A percentile compares a stretch with the other conserved stretches of the same genome.
These are phyloP conservation scores for Salvelinus fontinalis DNA, from an alignment of 2,113 vertebrate species.

Conservation along the genomic window DNA sequence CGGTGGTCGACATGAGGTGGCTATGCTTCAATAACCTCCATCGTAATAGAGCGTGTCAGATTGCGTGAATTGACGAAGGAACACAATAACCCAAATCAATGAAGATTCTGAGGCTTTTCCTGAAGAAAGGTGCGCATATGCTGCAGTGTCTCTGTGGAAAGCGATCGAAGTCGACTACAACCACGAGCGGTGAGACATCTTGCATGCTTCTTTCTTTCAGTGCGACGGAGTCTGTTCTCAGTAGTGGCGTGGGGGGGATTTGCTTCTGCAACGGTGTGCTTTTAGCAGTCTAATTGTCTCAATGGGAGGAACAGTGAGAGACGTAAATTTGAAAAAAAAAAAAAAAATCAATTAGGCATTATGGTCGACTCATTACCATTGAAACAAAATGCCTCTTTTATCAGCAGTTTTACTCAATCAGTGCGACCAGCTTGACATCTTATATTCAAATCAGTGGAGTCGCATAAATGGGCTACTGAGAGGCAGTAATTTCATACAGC, in stretches of 20 bases:
- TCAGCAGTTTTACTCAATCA: not conserved
- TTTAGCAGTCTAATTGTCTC: not conserved
- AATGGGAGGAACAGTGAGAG: not conserved
- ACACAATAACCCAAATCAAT: conserved; percentile 66
- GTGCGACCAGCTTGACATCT: not conserved
- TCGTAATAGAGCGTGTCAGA: conserved; percentile 23
- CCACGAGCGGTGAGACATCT: conserved; percentile 74
- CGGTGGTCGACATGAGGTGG: conserved; percentile 17
- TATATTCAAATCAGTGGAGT: not conserved
- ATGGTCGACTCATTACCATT: not conserved
- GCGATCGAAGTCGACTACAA: conserved; percentile 79
- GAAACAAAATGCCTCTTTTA: not conserved
- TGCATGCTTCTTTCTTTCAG: conserved; percentile 23
- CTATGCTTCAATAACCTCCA: conserved; percentile 20
- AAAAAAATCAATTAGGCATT: no score
- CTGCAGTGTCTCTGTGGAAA: conserved; percentile 89
- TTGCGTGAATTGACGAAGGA: conserved; percentile 36
- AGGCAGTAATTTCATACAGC: no score
- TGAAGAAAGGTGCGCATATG: conserved; percentile 85
- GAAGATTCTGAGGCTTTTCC: conserved; percentile 80
- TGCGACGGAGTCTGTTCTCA: not conserved
- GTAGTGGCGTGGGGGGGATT: no score
- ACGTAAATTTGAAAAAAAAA: no score
- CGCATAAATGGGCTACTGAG: not conserved
- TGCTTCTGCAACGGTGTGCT: not conserved